These are phyloP conservation scores for Drosophila tristis DNA, from an alignment of 1,140 invertebrate genomes.

Conservation along the genomic window DNA sequence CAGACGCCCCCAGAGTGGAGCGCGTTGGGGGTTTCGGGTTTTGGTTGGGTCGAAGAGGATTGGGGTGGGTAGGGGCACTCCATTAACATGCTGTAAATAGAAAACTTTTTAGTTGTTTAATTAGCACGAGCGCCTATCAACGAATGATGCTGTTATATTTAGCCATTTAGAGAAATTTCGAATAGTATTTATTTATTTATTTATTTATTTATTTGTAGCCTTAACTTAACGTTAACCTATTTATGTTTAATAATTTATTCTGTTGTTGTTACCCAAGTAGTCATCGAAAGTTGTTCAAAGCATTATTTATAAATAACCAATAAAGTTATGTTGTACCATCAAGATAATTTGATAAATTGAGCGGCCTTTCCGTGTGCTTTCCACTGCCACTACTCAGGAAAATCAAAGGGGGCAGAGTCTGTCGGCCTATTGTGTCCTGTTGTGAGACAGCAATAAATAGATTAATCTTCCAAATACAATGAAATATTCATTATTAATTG, in stretches of 20 bases:
- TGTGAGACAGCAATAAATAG: no score
- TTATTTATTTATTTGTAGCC: slow-evolving; percentile 36
- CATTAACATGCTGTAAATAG: slow-evolving; percentile 72
- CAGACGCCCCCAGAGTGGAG: neutral
- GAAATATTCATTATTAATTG: no score
- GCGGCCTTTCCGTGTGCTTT: neutral
- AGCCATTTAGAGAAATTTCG: slow-evolving; percentile 71
- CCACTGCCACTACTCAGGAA: no score
- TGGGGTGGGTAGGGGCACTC: slow-evolving; percentile 26
- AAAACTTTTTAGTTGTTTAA: slow-evolving; percentile 72
- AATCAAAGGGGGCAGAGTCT: no score
- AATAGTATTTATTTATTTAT: slow-evolving; percentile 71
- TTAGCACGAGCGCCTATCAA: slow-evolving; percentile 40
- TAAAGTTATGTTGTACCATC: slow-evolving; percentile 53
- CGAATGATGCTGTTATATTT: slow-evolving; percentile 60
- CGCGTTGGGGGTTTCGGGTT: slow-evolving; percentile 2
- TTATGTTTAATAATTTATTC: slow-evolving; percentile 47
- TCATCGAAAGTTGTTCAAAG: slow-evolving; percentile 54
- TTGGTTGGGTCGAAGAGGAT: neutral
- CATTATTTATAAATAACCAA: slow-evolving; percentile 46
- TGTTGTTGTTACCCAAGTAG: slow-evolving; percentile 63
- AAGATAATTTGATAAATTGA: neutral
- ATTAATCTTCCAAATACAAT: no score
- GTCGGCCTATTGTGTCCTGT: no score
- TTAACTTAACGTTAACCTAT: slow-evolving; percentile 33